phyloP scores from a whole-genome alignment of 2,113 vertebrate genomes.

The Charadrius vociferus region DNA sequence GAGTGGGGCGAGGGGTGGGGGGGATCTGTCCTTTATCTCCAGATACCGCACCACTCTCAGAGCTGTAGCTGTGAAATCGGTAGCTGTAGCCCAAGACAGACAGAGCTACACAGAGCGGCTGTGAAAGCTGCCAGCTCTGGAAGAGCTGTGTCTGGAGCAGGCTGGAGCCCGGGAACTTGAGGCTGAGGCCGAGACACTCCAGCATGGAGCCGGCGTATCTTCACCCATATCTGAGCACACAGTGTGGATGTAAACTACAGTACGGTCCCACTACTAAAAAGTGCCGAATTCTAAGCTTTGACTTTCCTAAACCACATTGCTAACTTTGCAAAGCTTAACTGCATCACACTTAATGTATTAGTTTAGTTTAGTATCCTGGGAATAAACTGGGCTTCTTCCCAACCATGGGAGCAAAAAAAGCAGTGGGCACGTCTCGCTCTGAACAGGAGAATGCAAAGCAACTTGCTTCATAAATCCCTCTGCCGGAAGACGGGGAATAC shows the following conservation, averaged over 20 bases:
- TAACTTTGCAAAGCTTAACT: background rate
- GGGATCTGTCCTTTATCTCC: background rate
- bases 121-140: background rate
- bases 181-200: fast-evolving
- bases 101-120: fast-evolving
- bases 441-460: background rate
- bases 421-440: background rate
- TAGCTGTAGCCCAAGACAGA: background rate
- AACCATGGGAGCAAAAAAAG: no score
- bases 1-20: fast-evolving
- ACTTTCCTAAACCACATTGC: background rate
- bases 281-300: background rate
- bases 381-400: background rate
- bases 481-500: background rate
- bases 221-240: background rate
- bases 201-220: fast-evolving
- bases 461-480: background rate
- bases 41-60: background rate
- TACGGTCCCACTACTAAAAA: no score
- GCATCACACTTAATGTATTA: background rate
- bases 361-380: background rate
- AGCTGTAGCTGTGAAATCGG: background rate
- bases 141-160: fast-evolving
- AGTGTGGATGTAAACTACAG: no score
- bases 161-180: background rate